Base-by-base conservation (phyloP, 2,113 vertebrate genomes). In the Corydoras sp. region DNA sequence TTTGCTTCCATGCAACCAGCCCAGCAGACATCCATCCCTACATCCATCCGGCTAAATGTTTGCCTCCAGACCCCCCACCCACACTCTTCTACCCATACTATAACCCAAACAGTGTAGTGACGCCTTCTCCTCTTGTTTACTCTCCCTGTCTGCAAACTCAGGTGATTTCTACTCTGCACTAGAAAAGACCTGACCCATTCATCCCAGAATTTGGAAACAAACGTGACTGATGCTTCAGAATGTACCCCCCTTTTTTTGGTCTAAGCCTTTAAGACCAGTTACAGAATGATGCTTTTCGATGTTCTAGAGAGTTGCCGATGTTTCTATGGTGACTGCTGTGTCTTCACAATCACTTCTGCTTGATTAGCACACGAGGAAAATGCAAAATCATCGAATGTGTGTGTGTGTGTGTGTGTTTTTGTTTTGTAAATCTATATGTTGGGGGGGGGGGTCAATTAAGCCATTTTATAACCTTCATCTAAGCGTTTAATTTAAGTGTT, bases 101-200 rank as follows among this genome's bases (percentile, higher is more conserved):
- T 54, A 7, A 29, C 14, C 54, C 18, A n/a, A 74, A 51, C 30
- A 59, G 13, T 55, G 14, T 58, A 31, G 60, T 54, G 29, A 59
- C 56, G 55, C 30, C 58, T 31, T 48, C 65, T 29, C 58, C 56
- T 35, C 67, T 71, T 53, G 35, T 43, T 65, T 74, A 68, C 18
- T 0, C 62, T 29, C 60, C 49, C 66, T 89, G 83, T 84, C 89
- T 85, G 83, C 86, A 86, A 92, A 93, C 95, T 96, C 95, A 93
- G 93, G 91, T 92, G 89, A 89, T 90, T 93, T 92, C 86, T 92
- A 89, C 86, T 81, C 85, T 85, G 84, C 79, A 79, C 79, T 79
- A 84, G 82, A 55, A 80, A 49, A 70, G 66, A 35, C 10, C 3
- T 49, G 29, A 78, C 65, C 77, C 69, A 77, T 66, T 63, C 59